Percentiles rank a stretch among this genome's conserved stretches.
Conservation (phyloP, 2,888 invertebrate genomes). For the Melanchra persicariae region DNA sequence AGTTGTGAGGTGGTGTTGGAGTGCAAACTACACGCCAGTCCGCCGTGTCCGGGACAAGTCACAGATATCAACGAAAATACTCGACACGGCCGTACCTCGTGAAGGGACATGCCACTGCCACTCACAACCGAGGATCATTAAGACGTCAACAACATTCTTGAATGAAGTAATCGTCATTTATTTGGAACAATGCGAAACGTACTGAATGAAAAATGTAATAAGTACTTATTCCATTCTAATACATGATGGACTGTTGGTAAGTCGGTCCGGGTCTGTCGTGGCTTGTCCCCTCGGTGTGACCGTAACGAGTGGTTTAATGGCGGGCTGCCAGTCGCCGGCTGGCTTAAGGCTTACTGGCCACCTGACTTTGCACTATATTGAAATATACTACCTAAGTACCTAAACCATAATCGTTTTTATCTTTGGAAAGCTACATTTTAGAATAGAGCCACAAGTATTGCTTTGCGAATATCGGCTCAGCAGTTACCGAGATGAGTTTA, state of each 20-base stretch:
- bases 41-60: conserved; percentile 11
- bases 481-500: neutral
- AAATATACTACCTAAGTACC: conserved; percentile 15
- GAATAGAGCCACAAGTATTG: neutral
- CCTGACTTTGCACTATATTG: conserved; percentile 46
- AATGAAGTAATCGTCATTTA: conserved; percentile 45
- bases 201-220: conserved; percentile 37
- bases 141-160: conserved; percentile 43
- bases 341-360: conserved; percentile 29
- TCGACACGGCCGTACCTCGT: conserved; percentile 27
- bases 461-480: neutral
- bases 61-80: conserved; percentile 27
- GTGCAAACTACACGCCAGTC: conserved; percentile 30
- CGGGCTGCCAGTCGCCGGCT: conserved; percentile 43
- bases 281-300: conserved; percentile 40
- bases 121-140: conserved; percentile 5
- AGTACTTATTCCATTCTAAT: conserved; percentile 19
- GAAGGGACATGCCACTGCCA: conserved; percentile 5
- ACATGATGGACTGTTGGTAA: conserved; percentile 33
- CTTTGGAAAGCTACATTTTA: neutral
- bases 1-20: conserved; percentile 8
- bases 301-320: conserved; percentile 51
- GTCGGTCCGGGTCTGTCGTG: conserved; percentile 60
- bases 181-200: conserved; percentile 39
- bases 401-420: conserved; percentile 9